phyloP scores from a whole-genome alignment of 2,888 invertebrate species.

The Helobdella robusta region DNA sequence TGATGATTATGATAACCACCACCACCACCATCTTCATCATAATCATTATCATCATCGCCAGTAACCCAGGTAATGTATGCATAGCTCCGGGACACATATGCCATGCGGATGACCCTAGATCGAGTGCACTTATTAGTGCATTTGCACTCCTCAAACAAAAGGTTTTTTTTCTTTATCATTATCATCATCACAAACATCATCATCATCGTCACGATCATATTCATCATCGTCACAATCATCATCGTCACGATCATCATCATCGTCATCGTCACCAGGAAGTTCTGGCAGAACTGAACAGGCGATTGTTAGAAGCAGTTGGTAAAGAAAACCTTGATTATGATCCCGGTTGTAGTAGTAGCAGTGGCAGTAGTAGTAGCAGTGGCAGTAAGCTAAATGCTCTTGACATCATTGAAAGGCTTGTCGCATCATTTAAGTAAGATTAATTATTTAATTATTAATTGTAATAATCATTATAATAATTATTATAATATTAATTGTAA shows the following conservation, averaged over 20 bases:
- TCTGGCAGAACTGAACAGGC: constrained; percentile 46
- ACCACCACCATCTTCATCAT: neutral
- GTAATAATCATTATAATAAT: no score
- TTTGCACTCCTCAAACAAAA: constrained; percentile 41
- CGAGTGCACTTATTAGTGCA: constrained; percentile 37
- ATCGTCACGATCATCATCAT: no score
- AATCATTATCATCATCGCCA: neutral
- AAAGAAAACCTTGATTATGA: constrained; percentile 41
- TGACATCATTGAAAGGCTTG: no score
- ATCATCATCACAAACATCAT: no score
- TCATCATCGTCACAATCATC: no score
- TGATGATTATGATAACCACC: neutral
- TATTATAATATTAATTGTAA: no score
- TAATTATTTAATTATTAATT: no score
- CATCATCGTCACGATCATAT: no score
- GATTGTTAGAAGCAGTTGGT: constrained; percentile 43
- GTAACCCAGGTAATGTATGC: constrained; percentile 21
- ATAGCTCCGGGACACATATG: constrained; percentile 41
- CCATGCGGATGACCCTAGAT: constrained; percentile 34
- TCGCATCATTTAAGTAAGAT: no score
- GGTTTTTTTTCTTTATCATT: constrained; percentile 36
- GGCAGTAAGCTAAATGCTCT: no score
- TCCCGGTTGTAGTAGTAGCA: constrained; percentile 38
- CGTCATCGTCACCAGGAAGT: constrained; percentile 40
- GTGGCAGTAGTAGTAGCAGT: no score